These are phyloP conservation scores for Lordiphosa andalusiaca DNA, from an alignment of 2,888 invertebrate species.

Conservation along the genomic window DNA sequence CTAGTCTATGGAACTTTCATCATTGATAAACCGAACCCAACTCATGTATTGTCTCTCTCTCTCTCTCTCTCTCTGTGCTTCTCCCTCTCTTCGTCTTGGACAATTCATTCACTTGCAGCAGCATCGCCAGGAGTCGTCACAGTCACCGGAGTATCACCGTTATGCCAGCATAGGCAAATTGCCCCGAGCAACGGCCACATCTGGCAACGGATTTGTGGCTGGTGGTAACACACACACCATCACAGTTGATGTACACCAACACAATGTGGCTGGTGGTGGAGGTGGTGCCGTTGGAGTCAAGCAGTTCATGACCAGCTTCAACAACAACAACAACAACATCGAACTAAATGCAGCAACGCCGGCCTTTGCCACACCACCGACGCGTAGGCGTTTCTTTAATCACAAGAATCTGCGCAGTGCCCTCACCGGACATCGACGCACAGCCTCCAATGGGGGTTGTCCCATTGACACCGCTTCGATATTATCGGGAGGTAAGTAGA, in stretches of 20 bases:
- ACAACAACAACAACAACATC: conserved; percentile 67
- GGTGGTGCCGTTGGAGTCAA: conserved; percentile 22
- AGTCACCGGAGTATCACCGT: conserved; percentile 79
- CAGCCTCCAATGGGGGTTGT: conserved; percentile 81
- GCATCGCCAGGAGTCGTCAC: conserved; percentile 78
- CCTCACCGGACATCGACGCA: conserved; percentile 82
- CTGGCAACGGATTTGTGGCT: conserved; percentile 38
- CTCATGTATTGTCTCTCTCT: conserved; percentile 22
- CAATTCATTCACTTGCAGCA: conserved; percentile 60
- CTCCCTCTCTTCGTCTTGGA: conserved; percentile 19
- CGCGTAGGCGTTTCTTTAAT: conserved; percentile 89
- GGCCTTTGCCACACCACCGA: conserved; percentile 89
- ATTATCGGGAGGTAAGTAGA: conserved; percentile 75
- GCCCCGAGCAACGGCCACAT: conserved; percentile 50
- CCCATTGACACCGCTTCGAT: conserved; percentile 77
- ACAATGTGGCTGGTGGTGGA: conserved; percentile 6
- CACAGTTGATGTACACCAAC: conserved; percentile 63
- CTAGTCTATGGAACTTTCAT: conserved; percentile 67
- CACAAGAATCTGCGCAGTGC: conserved; percentile 90
- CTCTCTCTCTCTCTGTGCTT: conserved; percentile 18
- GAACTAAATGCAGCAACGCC: conserved; percentile 81
- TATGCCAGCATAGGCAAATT: conserved; percentile 78
- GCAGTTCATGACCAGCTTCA: conserved; percentile 26
- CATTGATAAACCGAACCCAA: conserved; percentile 63
- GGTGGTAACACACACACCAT: conserved; percentile 56